phyloP scores from a whole-genome alignment of 1,140 invertebrate genomes.

The Papilio polyxenes region DNA sequence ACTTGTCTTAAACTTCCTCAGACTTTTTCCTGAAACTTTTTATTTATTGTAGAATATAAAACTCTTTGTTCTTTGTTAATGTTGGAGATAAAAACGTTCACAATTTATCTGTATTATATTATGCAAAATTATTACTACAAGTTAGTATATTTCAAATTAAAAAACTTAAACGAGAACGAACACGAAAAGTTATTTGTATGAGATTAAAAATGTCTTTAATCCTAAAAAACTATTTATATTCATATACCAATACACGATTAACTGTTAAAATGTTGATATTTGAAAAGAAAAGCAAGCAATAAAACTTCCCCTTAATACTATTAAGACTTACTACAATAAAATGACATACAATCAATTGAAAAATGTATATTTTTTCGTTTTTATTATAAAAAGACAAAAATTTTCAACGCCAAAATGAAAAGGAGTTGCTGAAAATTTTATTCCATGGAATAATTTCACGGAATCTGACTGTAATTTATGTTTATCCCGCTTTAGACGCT shows the following conservation, averaged over 20 bases:
- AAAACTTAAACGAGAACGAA: neutral
- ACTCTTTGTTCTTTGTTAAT: conserved; percentile 1
- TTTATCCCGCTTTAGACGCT: conserved; percentile 23
- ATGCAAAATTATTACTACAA: no score
- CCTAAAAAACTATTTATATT: no score
- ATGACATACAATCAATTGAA: neutral
- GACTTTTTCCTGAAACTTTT: neutral
- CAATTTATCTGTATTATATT: neutral
- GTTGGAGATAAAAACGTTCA: neutral
- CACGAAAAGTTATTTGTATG: no score
- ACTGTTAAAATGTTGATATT: no score
- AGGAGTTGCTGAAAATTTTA: conserved; percentile 18
- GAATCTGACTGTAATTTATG: conserved; percentile 11
- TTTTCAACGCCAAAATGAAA: neutral
- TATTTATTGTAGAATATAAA: conserved; percentile 11
- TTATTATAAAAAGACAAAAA: neutral
- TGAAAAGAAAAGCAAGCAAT: neutral
- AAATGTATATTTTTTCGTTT: neutral
- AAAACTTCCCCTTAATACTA: neutral
- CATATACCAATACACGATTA: no score
- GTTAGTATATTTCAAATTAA: neutral
- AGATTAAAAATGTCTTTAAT: no score
- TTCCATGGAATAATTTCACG: neutral
- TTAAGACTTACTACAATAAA: neutral
- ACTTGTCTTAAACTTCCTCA: conserved; percentile 14